Percentiles rank a stretch among this genome's conserved stretches.
Evolutionary conservation across 2,888 invertebrate genomes (phyloP).

Genomic region (Polylopha cassiicola): DNA sequence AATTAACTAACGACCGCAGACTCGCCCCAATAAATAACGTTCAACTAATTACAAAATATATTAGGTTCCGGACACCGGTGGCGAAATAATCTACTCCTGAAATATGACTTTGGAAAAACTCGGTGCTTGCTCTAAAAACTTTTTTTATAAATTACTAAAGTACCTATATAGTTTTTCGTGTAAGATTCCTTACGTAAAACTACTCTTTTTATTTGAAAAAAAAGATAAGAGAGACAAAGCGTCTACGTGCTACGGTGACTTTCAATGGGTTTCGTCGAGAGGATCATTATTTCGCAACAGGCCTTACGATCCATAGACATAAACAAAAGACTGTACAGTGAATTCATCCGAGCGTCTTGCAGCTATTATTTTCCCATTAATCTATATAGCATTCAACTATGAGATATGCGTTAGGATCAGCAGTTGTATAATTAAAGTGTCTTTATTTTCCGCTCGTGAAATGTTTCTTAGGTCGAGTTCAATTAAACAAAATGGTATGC

Average conservation of each 20-base stretch:
- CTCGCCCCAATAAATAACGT: constrained; percentile 16
- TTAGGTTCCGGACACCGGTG: constrained; percentile 11
- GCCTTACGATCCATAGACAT: no score
- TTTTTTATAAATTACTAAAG: no score
- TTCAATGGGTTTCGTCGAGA: no score
- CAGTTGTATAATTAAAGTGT: constrained; percentile 10
- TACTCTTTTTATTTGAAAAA: no score
- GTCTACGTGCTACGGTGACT: no score
- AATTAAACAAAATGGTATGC: constrained; percentile 6
- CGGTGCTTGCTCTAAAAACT: no score
- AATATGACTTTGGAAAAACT: constrained; percentile 3
- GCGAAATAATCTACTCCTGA: constrained; percentile 4
- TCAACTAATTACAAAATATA: constrained; percentile 17
- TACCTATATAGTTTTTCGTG: no score
- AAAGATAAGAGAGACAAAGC: no score
- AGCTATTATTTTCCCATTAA: constrained; percentile 9
- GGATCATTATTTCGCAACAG: no score
- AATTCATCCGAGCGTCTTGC: background rate
- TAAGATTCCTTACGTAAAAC: no score
- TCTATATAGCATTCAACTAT: background rate
- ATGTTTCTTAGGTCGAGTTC: constrained; percentile 3
- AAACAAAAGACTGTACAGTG: background rate
- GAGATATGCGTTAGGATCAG: background rate
- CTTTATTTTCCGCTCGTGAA: constrained; percentile 11
- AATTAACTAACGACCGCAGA: constrained; percentile 27